phyloP scores from a whole-genome alignment of 1,140 invertebrate genomes.

The Hirudo medicinalis region DNA sequence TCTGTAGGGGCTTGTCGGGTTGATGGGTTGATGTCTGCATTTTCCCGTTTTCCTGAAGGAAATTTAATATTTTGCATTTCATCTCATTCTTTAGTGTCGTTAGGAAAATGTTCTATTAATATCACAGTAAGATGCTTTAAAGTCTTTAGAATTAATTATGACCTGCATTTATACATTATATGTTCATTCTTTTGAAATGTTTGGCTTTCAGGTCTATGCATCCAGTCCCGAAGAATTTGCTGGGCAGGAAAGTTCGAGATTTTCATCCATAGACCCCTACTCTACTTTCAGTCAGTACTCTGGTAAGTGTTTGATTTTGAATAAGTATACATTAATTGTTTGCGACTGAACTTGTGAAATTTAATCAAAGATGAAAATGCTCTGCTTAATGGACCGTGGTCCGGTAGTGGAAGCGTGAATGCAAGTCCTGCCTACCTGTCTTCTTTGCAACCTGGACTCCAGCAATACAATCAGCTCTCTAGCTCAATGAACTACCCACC shows the following conservation, averaged over 20 bases:
- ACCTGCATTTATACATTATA: too few species aligned
- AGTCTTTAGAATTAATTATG: too few species aligned
- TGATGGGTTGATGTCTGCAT: too few species aligned
- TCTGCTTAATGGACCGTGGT: not conserved
- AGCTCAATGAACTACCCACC: conserved; percentile 33
- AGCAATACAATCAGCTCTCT: conserved; percentile 35
- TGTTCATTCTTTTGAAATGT: not conserved
- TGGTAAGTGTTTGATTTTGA: not conserved
- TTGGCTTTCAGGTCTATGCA: conserved; percentile 32
- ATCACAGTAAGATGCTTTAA: too few species aligned
- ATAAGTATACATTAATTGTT: not conserved
- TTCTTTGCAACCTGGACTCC: conserved; percentile 38
- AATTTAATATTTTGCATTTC: too few species aligned
- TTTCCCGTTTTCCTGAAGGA: too few species aligned
- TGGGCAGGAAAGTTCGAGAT: conserved; percentile 1
- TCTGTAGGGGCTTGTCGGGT: too few species aligned
- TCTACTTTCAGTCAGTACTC: conserved; percentile 6
- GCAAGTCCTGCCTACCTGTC: conserved; percentile 22
- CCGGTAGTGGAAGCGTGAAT: not conserved
- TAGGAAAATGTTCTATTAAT: too few species aligned
- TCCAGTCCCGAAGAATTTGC: conserved; percentile 27
- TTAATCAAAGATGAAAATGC: not conserved
- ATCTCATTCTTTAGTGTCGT: too few species aligned
- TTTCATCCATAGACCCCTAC: not conserved
- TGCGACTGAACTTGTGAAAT: too few species aligned